Base-by-base conservation (phyloP, 1,140 invertebrate genomes). In the Neomicropteryx cornuta region DNA sequence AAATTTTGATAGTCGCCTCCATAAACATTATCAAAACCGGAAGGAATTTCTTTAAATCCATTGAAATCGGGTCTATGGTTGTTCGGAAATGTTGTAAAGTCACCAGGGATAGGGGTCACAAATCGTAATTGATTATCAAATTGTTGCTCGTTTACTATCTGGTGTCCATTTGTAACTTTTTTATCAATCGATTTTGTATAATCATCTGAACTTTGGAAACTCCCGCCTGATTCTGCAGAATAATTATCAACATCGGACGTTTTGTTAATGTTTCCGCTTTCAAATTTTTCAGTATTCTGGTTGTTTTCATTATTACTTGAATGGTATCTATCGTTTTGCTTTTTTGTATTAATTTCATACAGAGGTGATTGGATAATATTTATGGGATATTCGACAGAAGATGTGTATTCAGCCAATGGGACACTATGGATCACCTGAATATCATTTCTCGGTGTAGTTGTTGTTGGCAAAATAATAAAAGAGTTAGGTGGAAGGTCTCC, bases 331-430 rank as follows among this genome's bases (percentile, higher is more conserved):
- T n/a, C n/a, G n/a, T n/a, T n/a, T n/a, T n/a, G n/a, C n/a, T n/a
- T n/a, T n/a, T n/a, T n/a, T n/a, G n/a, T n/a, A n/a, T n/a, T n/a
- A n/a, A n/a, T n/a, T n/a, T n/a, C n/a, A n/a, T n/a, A 67, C 18
- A 77, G 46, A 37, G 76, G 75, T 21, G 77, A 77, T 44, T 76
- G 71, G 31, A 77, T 68, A 33, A 74, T 58, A 27, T 69, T 72
- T 11, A 74, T 62, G 5, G 77, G 77, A 58, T 80, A 77, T 45
- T 80, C 76, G 41, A 80, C 60, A 13, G 73, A 72, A 24, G 77
- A 73, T 10, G 75, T 62, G 49, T 68, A 79, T 46, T 78, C 75
- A 11, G 66, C 71, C 20, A 79, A 37, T 31, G 73, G 70, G 36
- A 79, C 59, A 53, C 76, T 78, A 43, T 73, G 68, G 29, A 68